Evolutionary conservation across 2,797 vertebrate species (phyloP).

Genomic region (Buceros bicornis): DNA sequence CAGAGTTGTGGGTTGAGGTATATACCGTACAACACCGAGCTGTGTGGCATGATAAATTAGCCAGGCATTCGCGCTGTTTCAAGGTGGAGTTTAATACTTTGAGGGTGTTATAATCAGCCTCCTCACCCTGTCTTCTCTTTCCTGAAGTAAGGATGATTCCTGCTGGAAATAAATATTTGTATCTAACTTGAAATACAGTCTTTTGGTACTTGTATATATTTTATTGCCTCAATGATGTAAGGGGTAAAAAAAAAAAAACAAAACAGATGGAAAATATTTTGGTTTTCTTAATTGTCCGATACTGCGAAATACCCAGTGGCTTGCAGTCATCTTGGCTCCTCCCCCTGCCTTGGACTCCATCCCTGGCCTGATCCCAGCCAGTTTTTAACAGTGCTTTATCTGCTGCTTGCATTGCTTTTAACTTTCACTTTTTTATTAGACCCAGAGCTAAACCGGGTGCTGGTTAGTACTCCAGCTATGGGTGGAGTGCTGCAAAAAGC

Average conservation of each 20-base stretch:
- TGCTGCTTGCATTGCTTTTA: constrained; percentile 46
- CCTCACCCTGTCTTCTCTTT: neutral
- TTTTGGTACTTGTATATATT: constrained; percentile 35
- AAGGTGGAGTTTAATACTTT: neutral
- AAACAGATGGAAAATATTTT: constrained; percentile 61
- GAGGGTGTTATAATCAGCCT: neutral
- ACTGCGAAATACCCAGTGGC: neutral
- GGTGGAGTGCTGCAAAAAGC: neutral
- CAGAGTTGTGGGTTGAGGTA: neutral
- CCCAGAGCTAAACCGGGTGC: constrained; percentile 51
- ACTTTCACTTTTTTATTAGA: constrained; percentile 59
- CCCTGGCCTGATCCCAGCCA: constrained; percentile 24
- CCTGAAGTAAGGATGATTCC: constrained; percentile 8
- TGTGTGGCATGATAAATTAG: neutral
- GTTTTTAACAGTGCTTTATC: constrained; percentile 58
- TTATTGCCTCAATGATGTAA: constrained; percentile 29
- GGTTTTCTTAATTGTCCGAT: constrained; percentile 47
- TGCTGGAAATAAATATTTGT: constrained; percentile 31
- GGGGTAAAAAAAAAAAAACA: neutral
- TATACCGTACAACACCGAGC: neutral
- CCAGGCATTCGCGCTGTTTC: neutral
- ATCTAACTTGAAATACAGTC: neutral
- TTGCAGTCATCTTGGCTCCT: constrained; percentile 6
- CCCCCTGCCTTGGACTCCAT: constrained; percentile 17
- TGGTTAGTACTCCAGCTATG: neutral